A percentile compares a stretch with the other conserved stretches of the same genome.
Evolutionary conservation across 2,797 vertebrate genomes (phyloP).

Genomic region (Enteromius paludinosus): DNA sequence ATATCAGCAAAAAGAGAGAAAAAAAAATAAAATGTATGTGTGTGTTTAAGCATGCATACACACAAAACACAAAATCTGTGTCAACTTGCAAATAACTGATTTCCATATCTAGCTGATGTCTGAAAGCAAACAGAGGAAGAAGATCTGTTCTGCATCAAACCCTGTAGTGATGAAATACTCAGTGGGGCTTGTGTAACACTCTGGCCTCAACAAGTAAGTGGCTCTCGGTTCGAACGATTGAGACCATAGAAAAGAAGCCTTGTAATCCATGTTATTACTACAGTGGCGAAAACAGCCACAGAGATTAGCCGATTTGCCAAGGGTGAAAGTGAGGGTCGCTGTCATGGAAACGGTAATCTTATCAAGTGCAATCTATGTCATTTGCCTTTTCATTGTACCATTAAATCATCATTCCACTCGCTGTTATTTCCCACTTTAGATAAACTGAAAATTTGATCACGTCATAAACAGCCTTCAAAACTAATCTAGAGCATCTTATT

Average conservation of each 20-base stretch:
- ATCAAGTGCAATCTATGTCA: conserved; percentile 47
- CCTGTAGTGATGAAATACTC: background rate
- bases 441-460: background rate
- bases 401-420: conserved; percentile 11
- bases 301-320: conserved; percentile 14
- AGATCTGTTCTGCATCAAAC: conserved; percentile 1
- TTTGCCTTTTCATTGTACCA: conserved; percentile 35
- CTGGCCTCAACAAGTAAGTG: background rate
- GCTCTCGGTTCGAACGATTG: background rate
- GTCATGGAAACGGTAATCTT: conserved; percentile 59
- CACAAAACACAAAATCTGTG: conserved; percentile 12
- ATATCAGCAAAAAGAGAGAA: background rate
- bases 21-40: too few species aligned
- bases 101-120: background rate
- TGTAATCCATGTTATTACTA: conserved; percentile 51
- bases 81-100: conserved; percentile 6
- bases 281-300: conserved; percentile 14
- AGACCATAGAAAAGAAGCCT: background rate
- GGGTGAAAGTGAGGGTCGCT: conserved; percentile 30
- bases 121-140: conserved; percentile 4
- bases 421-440: conserved; percentile 14
- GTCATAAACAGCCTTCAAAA: background rate
- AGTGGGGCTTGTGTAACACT: conserved; percentile 18
- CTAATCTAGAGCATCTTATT: background rate
- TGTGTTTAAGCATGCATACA: too few species aligned